Evolutionary conservation across 1,140 invertebrate genomes (phyloP), one percentile per base, ranked within the genome.

Genomic region (Ditylenchus dipsaci): DNA sequence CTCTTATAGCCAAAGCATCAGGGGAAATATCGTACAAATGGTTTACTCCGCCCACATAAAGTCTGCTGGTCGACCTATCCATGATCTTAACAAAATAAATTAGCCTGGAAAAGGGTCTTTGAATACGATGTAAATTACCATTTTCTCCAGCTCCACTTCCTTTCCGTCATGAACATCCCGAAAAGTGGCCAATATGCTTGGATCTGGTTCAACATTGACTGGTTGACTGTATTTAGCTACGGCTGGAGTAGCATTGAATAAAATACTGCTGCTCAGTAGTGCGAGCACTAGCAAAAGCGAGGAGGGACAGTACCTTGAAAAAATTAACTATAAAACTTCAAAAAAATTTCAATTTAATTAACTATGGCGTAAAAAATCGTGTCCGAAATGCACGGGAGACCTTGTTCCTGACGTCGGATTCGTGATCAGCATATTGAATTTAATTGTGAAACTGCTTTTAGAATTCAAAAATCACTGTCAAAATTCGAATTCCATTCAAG

Each of bases 11-110:
- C 33, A 79, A 53, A 13, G 69, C 68, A 23, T 77, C 78, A 1
- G 76, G 67, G 11, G 70, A 66, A 17, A 79, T 38, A 63, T 81
- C 80, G 63, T 80, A 81, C n/a, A 81, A 60, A 47, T 76, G 71
- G 60, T 81, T 82, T 13, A 82, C 78, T 8, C 63, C 79, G 11
- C 79, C 79, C 17, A 81, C 74, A 49, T 81, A 81, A 13, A 81
- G 58, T 49, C 80, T 67, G 15, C 66, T 71, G 13, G 79, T 81
- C 17, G 75, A 70, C 21, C 79, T 73, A 67, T 81, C 79, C 65
- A 81, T 70, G 1, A 81, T 74, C 79, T 81, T n/a, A 63, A 76
- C 63, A 58, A 17, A 60, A 5, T 1, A 19, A n/a, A 11, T 53
- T 53, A 53, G 49, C 3, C 23, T 7, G 0, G 1, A 68, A 27